Evolutionary conservation across 2,113 vertebrate species (phyloP).

Genomic region (Emydocephalus ijimae): DNA sequence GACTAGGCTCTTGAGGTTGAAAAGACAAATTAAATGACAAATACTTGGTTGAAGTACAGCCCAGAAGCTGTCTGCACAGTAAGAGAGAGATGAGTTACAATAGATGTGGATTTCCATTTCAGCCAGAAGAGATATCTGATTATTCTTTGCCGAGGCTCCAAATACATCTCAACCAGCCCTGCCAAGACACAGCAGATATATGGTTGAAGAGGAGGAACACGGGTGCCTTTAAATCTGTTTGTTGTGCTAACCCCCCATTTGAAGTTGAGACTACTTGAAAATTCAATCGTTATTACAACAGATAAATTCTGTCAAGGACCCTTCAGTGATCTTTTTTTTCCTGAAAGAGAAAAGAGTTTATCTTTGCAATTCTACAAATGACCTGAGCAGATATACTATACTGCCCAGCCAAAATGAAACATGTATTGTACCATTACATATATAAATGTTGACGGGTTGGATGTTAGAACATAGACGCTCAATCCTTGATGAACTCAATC

Average conservation of each 20-base stretch:
- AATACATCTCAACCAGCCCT: constrained; percentile 69
- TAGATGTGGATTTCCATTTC: constrained; percentile 78
- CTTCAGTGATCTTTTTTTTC: constrained; percentile 34
- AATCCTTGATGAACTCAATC: not conserved
- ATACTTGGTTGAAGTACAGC: constrained; percentile 65
- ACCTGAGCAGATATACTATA: constrained; percentile 1
- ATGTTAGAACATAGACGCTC: not conserved
- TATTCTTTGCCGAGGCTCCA: constrained; percentile 58
- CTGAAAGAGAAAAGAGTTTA: constrained; percentile 5
- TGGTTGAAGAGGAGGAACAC: constrained; percentile 56
- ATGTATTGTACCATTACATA: not conserved
- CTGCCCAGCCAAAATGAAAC: not conserved
- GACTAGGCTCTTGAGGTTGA: constrained; percentile 67
- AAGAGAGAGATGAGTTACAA: constrained; percentile 69
- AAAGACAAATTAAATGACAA: constrained; percentile 62
- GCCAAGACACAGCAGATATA: constrained; percentile 69
- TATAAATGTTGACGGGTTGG: not conserved
- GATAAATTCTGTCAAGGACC: constrained; percentile 45
- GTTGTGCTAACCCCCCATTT: constrained; percentile 60
- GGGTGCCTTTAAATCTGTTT: constrained; percentile 68
- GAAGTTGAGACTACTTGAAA: constrained; percentile 65
- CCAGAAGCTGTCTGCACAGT: constrained; percentile 53
- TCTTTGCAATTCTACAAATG: constrained; percentile 14
- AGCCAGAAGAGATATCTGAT: constrained; percentile 74
- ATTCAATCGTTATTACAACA: constrained; percentile 61